These are phyloP conservation scores for Onychomys leucogaster DNA, from an alignment of 2,797 vertebrate species.

Conservation along the genomic window DNA sequence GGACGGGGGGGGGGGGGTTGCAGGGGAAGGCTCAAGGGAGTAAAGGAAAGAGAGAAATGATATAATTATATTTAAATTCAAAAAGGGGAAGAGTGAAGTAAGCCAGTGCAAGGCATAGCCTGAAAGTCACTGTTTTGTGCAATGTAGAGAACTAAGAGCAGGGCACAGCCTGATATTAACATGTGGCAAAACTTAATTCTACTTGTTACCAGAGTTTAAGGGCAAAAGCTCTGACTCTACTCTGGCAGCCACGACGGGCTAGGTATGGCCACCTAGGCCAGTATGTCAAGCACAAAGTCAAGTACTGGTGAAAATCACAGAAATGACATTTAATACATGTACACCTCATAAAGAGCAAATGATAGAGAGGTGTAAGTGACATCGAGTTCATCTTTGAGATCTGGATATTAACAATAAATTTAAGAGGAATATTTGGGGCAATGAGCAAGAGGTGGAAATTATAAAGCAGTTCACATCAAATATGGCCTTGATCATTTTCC, in stretches of 20 bases:
- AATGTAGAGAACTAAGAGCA: background rate
- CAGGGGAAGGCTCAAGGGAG: background rate
- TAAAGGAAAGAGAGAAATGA: background rate
- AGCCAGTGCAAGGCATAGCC: background rate
- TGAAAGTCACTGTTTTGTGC: background rate
- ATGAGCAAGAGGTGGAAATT: background rate
- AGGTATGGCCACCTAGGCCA: background rate
- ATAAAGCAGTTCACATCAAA: background rate
- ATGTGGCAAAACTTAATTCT: background rate
- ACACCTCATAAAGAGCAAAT: background rate
- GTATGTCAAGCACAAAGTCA: background rate
- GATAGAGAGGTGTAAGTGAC: background rate
- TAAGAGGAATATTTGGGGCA: background rate
- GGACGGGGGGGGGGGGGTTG: background rate
- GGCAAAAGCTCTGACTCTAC: background rate
- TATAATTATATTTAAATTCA: background rate
- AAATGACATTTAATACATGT: background rate
- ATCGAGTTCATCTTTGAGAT: background rate
- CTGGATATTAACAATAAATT: background rate
- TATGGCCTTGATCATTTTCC: background rate
- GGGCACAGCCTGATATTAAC: background rate
- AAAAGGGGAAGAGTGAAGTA: background rate
- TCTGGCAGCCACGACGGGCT: background rate
- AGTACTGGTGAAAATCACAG: background rate
- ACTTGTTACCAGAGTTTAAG: background rate